Evolutionary conservation across 2,888 invertebrate genomes (phyloP).

Genomic region (Harpagoxenus sublaevis): DNA sequence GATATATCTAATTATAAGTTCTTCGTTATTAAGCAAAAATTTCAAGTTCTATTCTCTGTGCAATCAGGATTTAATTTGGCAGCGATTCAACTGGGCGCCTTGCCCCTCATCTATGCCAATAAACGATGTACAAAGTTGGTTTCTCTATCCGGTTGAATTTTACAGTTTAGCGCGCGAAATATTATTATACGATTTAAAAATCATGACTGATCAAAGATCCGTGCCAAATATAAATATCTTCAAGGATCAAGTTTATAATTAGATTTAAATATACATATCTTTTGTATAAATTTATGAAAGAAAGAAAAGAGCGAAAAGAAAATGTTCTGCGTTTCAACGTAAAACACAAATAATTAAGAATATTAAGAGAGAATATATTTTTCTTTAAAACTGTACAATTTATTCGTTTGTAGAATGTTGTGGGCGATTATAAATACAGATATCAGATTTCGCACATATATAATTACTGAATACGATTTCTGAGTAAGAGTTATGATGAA

Average conservation of each 20-base stretch:
- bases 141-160: constrained; percentile 76
- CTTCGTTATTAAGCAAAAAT: constrained; percentile 61
- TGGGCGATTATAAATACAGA: neutral
- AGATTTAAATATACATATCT: neutral
- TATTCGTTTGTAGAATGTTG: neutral
- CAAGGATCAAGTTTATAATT: neutral
- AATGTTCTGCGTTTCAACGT: neutral
- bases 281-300: neutral
- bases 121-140: constrained; percentile 84
- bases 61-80: constrained; percentile 84
- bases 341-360: neutral
- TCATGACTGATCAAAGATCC: neutral
- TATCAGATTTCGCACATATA: neutral
- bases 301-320: neutral
- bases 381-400: neutral
- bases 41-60: constrained; percentile 74
- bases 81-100: constrained; percentile 83
- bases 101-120: constrained; percentile 85
- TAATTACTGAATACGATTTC: neutral
- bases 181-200: neutral
- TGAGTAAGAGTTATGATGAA: constrained; percentile 77
- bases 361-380: neutral
- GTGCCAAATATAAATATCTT: neutral
- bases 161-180: constrained; percentile 61
- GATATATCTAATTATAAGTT: constrained; percentile 59